Evolutionary conservation across 2,113 vertebrate species (phyloP), one percentile per base, ranked within the genome.

Genomic region (Ictalurus furcatus): DNA sequence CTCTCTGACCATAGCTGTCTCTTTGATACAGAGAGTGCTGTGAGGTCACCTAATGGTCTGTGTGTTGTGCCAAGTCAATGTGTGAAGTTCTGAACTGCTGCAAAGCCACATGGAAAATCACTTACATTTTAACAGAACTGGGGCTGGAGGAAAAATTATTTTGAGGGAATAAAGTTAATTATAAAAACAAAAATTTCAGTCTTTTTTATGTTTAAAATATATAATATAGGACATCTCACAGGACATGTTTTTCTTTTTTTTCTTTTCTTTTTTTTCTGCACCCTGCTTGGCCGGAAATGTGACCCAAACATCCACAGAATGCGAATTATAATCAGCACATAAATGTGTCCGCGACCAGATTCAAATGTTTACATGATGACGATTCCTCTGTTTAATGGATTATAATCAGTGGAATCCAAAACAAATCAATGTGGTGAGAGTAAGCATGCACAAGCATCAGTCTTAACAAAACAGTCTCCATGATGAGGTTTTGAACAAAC

Each of bases 91-190:
- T 44, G 59, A 37, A 40, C 69, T 9, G 40, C 85, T n/a, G 59
- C 85, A 88, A 25, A 48, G 80, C 59, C 88, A 44, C 85, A 67
- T 89, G 88, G 85, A 81, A 89, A 91, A 87, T 83, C 67, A 87
- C 54, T 86, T 3, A 30, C 14, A 13, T 23, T 48, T 85, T 63
- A 91, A 89, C 61, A 85, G 73, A 87, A 44, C 80, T 63, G 23
- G 44, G 84, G 65, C 71, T 63, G n/a, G 30, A 54, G 67, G 30
- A 65, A 61, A 83, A 30, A 16, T 3, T 81, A 16, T 81, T 81
- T 8, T 58, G 17, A 82, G n/a, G 19, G 23, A 23, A 76, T 11
- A 1, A 48, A 5, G 12, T 11, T 58, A 25, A 52, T 25, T 25
- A 6, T 23, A 48, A 48, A 48, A 71, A 14, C 16, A 34, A 71